Conservation (phyloP, 2,888 invertebrate species). For the Elegia similella region DNA sequence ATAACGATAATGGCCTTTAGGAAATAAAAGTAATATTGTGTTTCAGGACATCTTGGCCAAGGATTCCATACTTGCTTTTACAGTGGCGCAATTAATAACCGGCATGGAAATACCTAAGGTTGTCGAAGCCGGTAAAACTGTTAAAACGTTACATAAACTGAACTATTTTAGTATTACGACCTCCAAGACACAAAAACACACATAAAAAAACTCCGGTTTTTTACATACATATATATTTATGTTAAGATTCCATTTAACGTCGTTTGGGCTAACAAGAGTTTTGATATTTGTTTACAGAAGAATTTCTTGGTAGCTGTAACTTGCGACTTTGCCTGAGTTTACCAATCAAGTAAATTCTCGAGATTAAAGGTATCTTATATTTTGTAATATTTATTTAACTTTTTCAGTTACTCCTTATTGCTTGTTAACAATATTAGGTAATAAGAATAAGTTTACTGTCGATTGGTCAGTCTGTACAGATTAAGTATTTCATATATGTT, state of each 20-base stretch:
- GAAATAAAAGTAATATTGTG: too few species aligned
- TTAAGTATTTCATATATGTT: too few species aligned
- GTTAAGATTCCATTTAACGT: not conserved
- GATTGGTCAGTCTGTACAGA: too few species aligned
- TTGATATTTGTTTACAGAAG: not conserved
- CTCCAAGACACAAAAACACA: not conserved
- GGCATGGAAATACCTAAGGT: not conserved
- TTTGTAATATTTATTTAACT: too few species aligned
- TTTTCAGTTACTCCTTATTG: too few species aligned
- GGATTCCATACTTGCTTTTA: too few species aligned
- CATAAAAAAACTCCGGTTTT: not conserved
- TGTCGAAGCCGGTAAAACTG: not conserved
- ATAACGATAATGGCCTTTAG: not conserved
- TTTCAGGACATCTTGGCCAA: too few species aligned
- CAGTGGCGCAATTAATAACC: too few species aligned
- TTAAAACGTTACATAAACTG: not conserved
- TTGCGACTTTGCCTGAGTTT: not conserved
- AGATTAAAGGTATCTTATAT: not conserved
- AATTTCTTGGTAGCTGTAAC: not conserved
- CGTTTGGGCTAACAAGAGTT: not conserved
- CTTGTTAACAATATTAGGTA: too few species aligned
- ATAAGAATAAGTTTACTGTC: too few species aligned
- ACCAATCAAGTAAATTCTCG: not conserved
- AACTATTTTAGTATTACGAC: constrained; percentile 1
- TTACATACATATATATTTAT: not conserved